Evolutionary conservation across 1,140 invertebrate species (phyloP), one percentile per base, ranked within the genome.

Genomic region (Tribolium madens): DNA sequence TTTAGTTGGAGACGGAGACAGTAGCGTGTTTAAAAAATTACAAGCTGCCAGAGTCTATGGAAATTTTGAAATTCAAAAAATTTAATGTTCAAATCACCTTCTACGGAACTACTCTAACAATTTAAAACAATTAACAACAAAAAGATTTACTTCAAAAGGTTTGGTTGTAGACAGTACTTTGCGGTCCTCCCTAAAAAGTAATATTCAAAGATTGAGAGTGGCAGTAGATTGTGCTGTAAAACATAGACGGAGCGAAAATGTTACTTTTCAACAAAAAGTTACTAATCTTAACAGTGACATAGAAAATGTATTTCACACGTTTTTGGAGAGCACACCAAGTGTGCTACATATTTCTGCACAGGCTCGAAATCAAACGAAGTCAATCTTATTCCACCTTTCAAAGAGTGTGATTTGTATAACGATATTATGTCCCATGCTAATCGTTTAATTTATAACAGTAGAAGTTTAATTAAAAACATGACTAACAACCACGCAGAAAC

Each of bases 401-500:
- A 79, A 77, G 21, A 53, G 14, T 78, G 46, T 53, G 76, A 72
- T 12, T 68, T 78, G 21, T 69, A 52, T 21, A 9, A 70, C 10
- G 77, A 78, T 36, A 78, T 78, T 69, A n/a, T 42, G 14, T 15
- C 33, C 12, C 18, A 9, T 69, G 18, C 50, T 9, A 47, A 78
- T 52, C 33, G 77, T 10, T 26, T 75, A 31, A 33, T 60, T n/a
- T 13, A 64, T 14, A 15, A 82, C 72, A 53, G 82, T 15, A 13
- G 78, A 2, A 83, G 82, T 73, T 80, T 86, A n/a, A 70, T 87
- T 5, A 52, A 80, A 0, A 81, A 86, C 73, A 79, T 82, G 12
- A 86, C 84, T 18, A 88, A 84, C 57, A 88, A 88, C 77, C 17
- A 72, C 18, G 84, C 82, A 4, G 87, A 88, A 81, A 15, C 47